Evolutionary conservation across 2,113 vertebrate species (phyloP).

Genomic region (Echinops telfairi): DNA sequence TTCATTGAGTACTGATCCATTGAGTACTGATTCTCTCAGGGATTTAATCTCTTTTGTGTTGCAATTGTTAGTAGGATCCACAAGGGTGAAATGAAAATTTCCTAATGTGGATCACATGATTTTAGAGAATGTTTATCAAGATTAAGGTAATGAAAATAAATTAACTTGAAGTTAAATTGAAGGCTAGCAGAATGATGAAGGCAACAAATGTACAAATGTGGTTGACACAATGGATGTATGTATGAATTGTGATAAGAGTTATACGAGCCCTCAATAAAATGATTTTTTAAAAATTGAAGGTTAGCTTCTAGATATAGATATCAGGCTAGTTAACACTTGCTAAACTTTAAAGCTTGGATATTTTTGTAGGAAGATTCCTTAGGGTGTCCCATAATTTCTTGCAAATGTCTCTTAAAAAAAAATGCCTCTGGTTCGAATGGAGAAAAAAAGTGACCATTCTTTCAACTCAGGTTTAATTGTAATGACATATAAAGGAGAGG

Average conservation of each 20-base stretch:
- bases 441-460: conserved; percentile 16
- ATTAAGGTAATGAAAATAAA: background rate
- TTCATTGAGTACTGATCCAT: background rate
- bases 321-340: conserved; percentile 39
- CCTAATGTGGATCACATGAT: background rate
- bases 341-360: conserved; percentile 43
- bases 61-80: background rate
- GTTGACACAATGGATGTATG: too few relatives aligned
- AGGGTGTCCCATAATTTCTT: background rate
- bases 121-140: conserved; percentile 23
- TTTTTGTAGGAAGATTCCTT: background rate
- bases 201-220: too few relatives aligned
- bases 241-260: too few relatives aligned
- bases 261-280: too few relatives aligned
- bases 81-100: conserved; percentile 25
- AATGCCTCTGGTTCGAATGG: background rate
- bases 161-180: conserved; percentile 11
- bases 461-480: conserved; percentile 40
- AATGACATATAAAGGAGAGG: background rate
- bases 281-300: background rate
- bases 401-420: conserved; percentile 40
- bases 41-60: background rate
- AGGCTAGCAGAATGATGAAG: too few relatives aligned
- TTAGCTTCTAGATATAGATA: background rate
- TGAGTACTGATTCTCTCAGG: background rate